Evolutionary conservation across 2,888 invertebrate species (phyloP).

Genomic region (Nephrotoma appendiculata): DNA sequence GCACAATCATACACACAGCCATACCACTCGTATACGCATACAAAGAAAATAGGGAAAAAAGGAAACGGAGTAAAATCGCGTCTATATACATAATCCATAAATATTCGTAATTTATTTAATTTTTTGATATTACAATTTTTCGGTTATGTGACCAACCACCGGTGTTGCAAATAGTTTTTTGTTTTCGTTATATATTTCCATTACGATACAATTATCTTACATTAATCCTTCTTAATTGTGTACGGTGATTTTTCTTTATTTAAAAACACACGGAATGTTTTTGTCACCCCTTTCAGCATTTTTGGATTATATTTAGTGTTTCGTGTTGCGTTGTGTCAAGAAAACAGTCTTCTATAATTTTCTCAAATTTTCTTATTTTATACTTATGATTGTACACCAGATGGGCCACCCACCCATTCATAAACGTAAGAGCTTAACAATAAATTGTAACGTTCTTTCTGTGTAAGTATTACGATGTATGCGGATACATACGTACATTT

Average conservation of each 20-base stretch:
- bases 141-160: conserved; percentile 1
- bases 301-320: not conserved
- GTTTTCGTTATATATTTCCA: not conserved
- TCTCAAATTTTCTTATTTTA: not conserved
- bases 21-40: not conserved
- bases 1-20: not conserved
- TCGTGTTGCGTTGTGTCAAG: not conserved
- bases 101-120: not conserved
- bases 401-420: not conserved
- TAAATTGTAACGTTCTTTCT: not conserved
- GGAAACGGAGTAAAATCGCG: not conserved
- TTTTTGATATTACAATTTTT: not conserved
- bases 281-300: not conserved
- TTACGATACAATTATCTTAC: not conserved
- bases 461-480: not conserved
- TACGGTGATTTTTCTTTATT: not conserved
- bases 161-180: conserved; percentile 2
- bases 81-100: not conserved
- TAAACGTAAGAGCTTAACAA: not conserved
- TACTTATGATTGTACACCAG: not conserved
- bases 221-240: not conserved
- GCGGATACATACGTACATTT: not conserved
- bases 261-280: not conserved
- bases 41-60: not conserved
- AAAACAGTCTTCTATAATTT: not conserved